Evolutionary conservation across 1,140 invertebrate genomes (phyloP).

Genomic region (Chrysopa pallens): DNA sequence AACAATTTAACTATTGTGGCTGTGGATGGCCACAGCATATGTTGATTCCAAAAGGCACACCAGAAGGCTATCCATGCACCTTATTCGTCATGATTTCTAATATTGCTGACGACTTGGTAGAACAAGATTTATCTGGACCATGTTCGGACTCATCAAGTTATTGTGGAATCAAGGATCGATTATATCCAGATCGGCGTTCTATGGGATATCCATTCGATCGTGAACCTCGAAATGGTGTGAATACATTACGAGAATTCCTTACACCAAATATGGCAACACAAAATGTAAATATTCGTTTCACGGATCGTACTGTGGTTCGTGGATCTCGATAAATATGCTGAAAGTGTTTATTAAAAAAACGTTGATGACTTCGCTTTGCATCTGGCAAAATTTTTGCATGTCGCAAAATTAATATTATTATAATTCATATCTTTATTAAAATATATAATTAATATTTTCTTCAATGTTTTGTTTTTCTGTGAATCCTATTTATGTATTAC

Average conservation of each 20-base stretch:
- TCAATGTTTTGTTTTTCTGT: too few relatives aligned
- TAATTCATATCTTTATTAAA: too few relatives aligned
- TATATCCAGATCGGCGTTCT: constrained; percentile 48
- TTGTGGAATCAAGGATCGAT: constrained; percentile 51
- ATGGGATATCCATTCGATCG: constrained; percentile 71
- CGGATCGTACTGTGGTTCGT: too few relatives aligned
- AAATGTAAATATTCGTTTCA: constrained; percentile 29
- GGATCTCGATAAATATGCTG: too few relatives aligned
- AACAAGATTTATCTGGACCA: constrained; percentile 14
- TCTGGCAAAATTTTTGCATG: too few relatives aligned
- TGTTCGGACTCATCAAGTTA: constrained; percentile 55
- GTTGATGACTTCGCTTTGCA: too few relatives aligned
- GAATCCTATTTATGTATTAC: too few relatives aligned
- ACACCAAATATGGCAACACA: constrained; percentile 46
- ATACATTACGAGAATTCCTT: constrained; percentile 38
- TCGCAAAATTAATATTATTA: too few relatives aligned
- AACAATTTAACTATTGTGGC: constrained; percentile 29
- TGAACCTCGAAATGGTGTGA: constrained; percentile 25
- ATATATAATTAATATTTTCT: too few relatives aligned
- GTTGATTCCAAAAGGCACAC: constrained; percentile 26
- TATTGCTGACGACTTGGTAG: constrained; percentile 19
- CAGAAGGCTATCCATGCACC: constrained; percentile 21
- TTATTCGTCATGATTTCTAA: constrained; percentile 31
- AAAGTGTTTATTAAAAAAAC: too few relatives aligned
- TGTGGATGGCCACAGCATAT: constrained; percentile 35